Evolutionary conservation across 2,888 invertebrate species (phyloP), one percentile per base, ranked within the genome.

Genomic region (Lucinisca nassula): DNA sequence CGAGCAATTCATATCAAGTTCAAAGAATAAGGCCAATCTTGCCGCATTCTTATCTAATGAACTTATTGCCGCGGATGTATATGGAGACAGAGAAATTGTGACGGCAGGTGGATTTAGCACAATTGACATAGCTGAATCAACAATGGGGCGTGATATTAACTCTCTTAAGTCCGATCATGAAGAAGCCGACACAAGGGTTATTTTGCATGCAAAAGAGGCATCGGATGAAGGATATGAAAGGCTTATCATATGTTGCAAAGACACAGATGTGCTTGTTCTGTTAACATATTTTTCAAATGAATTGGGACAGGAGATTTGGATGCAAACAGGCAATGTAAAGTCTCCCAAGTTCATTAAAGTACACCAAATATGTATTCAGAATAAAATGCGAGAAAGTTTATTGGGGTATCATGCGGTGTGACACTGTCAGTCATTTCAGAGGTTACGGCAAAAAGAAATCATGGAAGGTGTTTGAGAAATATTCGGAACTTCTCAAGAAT

Each of bases 231-330:
- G 45, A 45, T 45, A 45, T 45, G 45, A 45, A 45, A 45, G 45
- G 45, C 55, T 55, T 55, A n/a, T 55, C 55, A 55, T 55, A n/a
- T 55, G 55, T 55, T 55, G 55, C n/a, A 55, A 55, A n/a, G 55
- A 55, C n/a, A 55, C 55, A 55, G 55, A 55, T n/a, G 55, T 55
- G 24, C 55, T 55, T 55, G 55, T 55, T 6, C n/a, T 55, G 24
- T 55, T 55, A n/a, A 45, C 45, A 45, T 45, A n/a, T n/a, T 55
- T 55, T 55, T 8, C 55, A 55, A 55, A 12, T 55, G 21, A 55
- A 55, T 55, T 55, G 55, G 8, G 55, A 6, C 55, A 55, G 21
- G 55, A 55, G 55, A n/a, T 55, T 55, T 55, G 55, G 55, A 55
- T 55, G 55, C 14, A 55, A 55, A 55, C 55, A n/a, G 55, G 55